Conservation (phyloP, 2,113 vertebrate species). For the Oncorhynchus tshawytscha region DNA sequence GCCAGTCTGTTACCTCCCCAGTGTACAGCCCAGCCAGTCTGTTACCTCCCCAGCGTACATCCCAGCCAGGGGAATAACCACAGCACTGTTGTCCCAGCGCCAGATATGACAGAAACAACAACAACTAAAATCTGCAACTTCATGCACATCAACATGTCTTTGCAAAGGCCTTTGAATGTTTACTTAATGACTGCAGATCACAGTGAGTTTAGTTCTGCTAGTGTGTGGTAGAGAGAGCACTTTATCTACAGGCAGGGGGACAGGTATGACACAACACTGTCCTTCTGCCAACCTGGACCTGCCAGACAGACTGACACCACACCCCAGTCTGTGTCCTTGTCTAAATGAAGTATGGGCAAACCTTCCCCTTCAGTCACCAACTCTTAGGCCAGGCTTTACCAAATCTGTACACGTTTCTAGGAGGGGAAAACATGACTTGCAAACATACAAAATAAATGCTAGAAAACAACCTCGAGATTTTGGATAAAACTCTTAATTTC, state of each 20-base stretch:
- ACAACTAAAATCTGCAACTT: conserved; percentile 37
- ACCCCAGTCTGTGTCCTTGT: neutral
- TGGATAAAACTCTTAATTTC: neutral
- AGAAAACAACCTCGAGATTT: neutral
- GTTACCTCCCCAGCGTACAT: conserved; percentile 55
- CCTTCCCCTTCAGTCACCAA: neutral
- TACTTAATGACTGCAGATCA: neutral
- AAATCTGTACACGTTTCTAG: neutral
- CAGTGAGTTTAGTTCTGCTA: conserved; percentile 31
- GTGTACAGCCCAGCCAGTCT: conserved; percentile 43
- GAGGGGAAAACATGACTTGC: neutral
- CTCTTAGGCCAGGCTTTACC: neutral
- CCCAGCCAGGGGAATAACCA: conserved; percentile 40
- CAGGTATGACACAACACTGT: conserved; percentile 16
- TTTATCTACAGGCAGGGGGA: conserved; percentile 33
- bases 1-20: conserved; percentile 53
- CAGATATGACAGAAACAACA: conserved; percentile 64
- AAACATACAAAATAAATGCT: neutral
- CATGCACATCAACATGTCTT: conserved; percentile 49
- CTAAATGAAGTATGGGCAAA: neutral
- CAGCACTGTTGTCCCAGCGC: conserved; percentile 46
- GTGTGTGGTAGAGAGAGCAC: conserved; percentile 31
- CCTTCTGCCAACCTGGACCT: conserved; percentile 38
- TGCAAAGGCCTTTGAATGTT: conserved; percentile 38
- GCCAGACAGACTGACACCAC: conserved; percentile 16